A percentile compares a stretch with the other conserved stretches of the same genome.
phyloP scores from a whole-genome alignment of 2,113 vertebrate species.

The Heterotis niloticus region DNA sequence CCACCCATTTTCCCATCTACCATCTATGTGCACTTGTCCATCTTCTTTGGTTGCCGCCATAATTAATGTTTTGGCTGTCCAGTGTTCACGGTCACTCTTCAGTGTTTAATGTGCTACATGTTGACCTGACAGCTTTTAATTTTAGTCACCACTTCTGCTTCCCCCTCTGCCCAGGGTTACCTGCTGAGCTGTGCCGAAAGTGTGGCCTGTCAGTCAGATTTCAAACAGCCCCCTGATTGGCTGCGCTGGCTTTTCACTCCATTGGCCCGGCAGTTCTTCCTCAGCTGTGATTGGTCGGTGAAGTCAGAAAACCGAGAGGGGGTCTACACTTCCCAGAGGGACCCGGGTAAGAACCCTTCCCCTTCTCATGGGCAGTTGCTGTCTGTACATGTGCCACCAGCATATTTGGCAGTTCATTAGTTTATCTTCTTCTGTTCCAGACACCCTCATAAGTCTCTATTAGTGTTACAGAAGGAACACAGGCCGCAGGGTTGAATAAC shows the following conservation, averaged over 20 bases:
- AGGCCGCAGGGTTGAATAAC: too few species aligned
- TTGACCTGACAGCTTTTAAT: not conserved
- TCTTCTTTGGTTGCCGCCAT: too few species aligned
- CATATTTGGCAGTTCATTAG: too few species aligned
- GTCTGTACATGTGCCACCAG: too few species aligned
- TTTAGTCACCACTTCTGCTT: not conserved
- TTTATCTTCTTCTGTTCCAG: too few species aligned
- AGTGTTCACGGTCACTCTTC: not conserved
- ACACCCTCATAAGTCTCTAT: too few species aligned
- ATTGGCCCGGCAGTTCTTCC: conserved; percentile 87
- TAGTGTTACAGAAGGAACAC: too few species aligned
- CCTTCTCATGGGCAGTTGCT: too few species aligned
- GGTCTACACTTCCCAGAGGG: conserved; percentile 84
- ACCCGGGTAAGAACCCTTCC: conserved; percentile 64
- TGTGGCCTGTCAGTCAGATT: conserved; percentile 68
- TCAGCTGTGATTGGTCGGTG: conserved; percentile 89
- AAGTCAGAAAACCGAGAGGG: conserved; percentile 74
- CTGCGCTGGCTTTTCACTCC: conserved; percentile 92
- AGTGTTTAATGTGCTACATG: not conserved
- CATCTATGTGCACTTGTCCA: too few species aligned
- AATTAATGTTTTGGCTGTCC: too few species aligned
- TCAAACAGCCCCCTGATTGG: conserved; percentile 74
- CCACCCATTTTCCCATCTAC: not conserved
- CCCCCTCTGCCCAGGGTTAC: conserved; percentile 70
- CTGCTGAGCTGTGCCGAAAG: conserved; percentile 80